phyloP scores from a whole-genome alignment of 2,113 vertebrate genomes.

The Calypte anna region DNA sequence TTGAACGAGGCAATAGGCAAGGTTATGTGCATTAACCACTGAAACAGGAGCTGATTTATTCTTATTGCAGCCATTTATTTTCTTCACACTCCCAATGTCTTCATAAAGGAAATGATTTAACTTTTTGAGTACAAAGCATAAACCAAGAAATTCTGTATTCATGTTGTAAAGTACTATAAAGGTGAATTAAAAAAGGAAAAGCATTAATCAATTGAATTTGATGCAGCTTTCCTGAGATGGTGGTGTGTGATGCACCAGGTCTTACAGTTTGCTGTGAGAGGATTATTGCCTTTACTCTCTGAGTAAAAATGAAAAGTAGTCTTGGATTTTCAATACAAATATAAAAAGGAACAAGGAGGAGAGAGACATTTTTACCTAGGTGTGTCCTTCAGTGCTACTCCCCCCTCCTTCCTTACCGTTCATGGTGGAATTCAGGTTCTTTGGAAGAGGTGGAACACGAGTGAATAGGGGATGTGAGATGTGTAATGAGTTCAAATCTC shows the following conservation, averaged over 20 bases:
- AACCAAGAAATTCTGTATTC: not conserved
- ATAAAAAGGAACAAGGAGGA: not conserved
- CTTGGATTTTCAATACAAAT: not conserved
- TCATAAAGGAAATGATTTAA: conserved; percentile 22
- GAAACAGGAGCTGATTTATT: not conserved
- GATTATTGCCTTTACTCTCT: not conserved
- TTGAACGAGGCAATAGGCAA: not conserved
- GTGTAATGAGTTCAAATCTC: conserved; percentile 39
- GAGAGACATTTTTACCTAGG: not conserved
- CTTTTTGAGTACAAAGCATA: not conserved
- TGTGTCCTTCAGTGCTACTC: not conserved
- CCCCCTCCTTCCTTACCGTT: not conserved
- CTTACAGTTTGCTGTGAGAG: not conserved
- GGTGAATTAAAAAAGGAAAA: not conserved
- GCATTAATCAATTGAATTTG: not conserved
- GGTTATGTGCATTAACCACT: not conserved
- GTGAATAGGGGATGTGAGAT: not conserved
- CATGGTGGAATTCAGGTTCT: not conserved
- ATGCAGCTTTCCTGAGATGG: not conserved
- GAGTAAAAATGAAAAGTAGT: not conserved
- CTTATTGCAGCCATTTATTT: conserved; percentile 22
- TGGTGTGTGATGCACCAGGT: not conserved
- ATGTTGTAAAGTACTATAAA: not conserved
- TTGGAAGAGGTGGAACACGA: not conserved
- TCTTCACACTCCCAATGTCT: not conserved